Base-by-base conservation (phyloP, 30 jellyfish, hydroid and myxozoan species). In the Aurelia coerulea region DNA sequence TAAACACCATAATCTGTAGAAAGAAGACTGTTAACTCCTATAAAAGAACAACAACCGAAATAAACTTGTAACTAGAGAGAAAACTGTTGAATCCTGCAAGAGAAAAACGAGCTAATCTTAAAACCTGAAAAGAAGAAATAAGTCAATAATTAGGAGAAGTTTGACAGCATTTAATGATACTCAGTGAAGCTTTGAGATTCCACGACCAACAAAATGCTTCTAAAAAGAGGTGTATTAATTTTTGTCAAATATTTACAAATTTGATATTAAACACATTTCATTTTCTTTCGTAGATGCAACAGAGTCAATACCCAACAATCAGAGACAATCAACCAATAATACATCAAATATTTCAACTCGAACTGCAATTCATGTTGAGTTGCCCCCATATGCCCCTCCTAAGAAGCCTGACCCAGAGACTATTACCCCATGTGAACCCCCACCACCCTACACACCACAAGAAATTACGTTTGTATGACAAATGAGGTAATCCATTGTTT, bases 401-500 rank as follows among this genome's bases (percentile, higher is more conserved):
- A 79, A 88, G 89, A 79, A 88, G 68, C 39, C 80, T n/a, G 91
- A 88, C 79, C 92, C 96, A 73, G 96, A 88, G 86, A 80, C 96
- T 62, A 79, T 79, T 33, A 52, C 91, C 17, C 88, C 88, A 9
- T 78, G 96, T 39, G 96, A 88, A 51, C 96, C 96, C n/a, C 96
- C 96, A 18, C 96, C 96, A 41, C 96, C 96, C 32, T 88, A 88
- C 60, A 88, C 96, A 68, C 96, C 96, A 23, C 91, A 88, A 51
- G 96, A 72, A 56, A 67, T 78, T 15, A 67, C 89, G 41, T 76
- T 72, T 53, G 94, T 85, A 65, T 83, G 92, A 83, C 92, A n/a
- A 17, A 60, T 17, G 3, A 60, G 70, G 74, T 50, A 72, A 7
- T 9, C 34, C 17, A 31, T 10, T 63, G 68, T 39, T 56, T 78